Conservation (phyloP, 2,113 vertebrate species). For the Naja naja region DNA sequence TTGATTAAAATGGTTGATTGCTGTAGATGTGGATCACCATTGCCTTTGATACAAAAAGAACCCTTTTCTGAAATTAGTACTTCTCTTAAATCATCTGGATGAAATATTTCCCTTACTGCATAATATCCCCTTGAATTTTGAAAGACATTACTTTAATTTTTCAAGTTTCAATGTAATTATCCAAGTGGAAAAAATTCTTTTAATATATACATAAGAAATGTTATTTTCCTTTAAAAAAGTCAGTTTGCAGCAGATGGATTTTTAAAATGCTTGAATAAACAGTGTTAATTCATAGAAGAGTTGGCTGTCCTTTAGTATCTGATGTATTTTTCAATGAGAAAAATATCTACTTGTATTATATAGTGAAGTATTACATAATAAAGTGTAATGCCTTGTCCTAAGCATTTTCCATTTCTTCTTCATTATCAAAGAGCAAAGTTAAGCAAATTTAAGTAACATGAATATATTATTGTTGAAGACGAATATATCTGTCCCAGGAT, state of each 20-base stretch:
- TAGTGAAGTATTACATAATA: not conserved
- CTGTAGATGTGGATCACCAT: not conserved
- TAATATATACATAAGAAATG: not conserved
- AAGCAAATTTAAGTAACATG: not conserved
- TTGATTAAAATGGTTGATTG: not conserved
- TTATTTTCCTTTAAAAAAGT: conserved; percentile 15
- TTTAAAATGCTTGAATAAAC: not conserved
- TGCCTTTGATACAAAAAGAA: conserved; percentile 16
- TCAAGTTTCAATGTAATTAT: not conserved
- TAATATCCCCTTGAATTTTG: not conserved
- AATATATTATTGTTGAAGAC: not conserved
- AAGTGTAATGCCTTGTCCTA: not conserved
- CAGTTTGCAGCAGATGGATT: not conserved
- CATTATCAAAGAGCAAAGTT: not conserved
- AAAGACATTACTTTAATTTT: not conserved
- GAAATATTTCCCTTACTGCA: not conserved
- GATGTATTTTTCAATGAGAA: not conserved
- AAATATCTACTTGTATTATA: not conserved
- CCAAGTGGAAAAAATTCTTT: conserved; percentile 7
- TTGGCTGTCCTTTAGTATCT: not conserved
- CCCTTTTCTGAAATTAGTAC: conserved; percentile 12
- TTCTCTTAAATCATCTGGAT: not conserved
- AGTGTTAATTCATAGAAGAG: not conserved
- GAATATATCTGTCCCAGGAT: not conserved
- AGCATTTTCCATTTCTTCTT: not conserved